Base-by-base conservation (phyloP, 2,113 vertebrate genomes). In the Phylloscopus whistleri region DNA sequence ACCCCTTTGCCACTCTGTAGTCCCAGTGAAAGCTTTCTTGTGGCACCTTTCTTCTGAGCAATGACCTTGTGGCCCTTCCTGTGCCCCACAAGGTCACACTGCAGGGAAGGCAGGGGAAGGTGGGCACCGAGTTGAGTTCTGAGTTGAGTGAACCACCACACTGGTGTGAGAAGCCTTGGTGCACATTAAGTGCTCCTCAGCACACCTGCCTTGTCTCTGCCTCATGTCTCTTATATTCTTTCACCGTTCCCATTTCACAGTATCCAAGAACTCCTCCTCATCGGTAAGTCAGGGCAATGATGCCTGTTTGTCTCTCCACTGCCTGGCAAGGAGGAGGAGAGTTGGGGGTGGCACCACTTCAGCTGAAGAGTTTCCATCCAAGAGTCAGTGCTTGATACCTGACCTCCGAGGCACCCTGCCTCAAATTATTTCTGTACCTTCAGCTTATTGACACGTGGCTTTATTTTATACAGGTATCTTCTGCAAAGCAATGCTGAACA, bases 221-320 rank as follows among this genome's bases (percentile, higher is more conserved):
- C 62, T 82, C 87, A 15, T 30, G 16, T 67, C 33, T 44, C 77
- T 28, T 7, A 1, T 1, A 30, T 28, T 79, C 46, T 83, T 68
- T 58, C 26, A 37, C 64, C 0, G 0, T 28, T 80, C 31, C n/a
- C 0, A 1, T 51, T 69, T 39, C 72, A n/a, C 35, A 21, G 3
- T 9, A 21, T 44, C 58, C 33, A 23, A 59, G 37, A 81, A n/a
- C 11, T 51, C 11, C 18, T 35, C 49, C 56, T 26, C 41, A 26
- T 20, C 18, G 37, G 4, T n/a, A 64, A 67, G 24, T 24, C 55
- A 66, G 51, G 35, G 55, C 67, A 35, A 16, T 0, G 1, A 74
- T 46, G 39, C 33, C 72, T 49, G 39, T 77, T 62, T 39, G 77
- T 64, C 51, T 64, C 49, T 14, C 41, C 15, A 2, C 33, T 58